A percentile compares a stretch with the other conserved stretches of the same genome.
phyloP scores from a whole-genome alignment of 2,113 vertebrate genomes.

The Tetrax tetrax region DNA sequence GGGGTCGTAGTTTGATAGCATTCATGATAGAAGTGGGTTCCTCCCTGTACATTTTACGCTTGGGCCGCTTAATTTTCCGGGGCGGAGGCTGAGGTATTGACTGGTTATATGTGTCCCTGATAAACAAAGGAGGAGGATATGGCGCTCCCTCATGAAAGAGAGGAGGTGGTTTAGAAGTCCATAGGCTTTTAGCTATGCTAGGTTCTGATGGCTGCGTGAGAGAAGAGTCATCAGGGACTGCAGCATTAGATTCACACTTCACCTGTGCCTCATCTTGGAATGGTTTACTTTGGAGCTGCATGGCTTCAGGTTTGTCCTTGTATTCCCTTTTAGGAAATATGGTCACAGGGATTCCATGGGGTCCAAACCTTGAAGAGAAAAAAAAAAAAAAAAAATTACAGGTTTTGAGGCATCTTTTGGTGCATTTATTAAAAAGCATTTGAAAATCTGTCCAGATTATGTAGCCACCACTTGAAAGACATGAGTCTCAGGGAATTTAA shows the following conservation, averaged over 20 bases:
- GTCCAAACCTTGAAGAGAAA: conserved; percentile 88
- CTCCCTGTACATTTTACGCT: conserved; percentile 94
- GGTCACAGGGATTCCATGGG: conserved; percentile 96
- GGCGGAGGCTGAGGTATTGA: conserved; percentile 97
- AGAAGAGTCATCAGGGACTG: conserved; percentile 66
- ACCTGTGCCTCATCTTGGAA: conserved; percentile 80
- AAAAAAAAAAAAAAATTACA: conserved; percentile 10
- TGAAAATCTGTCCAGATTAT: background rate
- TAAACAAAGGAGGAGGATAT: conserved; percentile 96
- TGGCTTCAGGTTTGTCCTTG: conserved; percentile 84
- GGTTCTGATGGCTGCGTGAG: conserved; percentile 69
- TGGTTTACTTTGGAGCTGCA: conserved; percentile 83
- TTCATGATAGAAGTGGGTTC: conserved; percentile 98
- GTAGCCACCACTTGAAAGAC: background rate
- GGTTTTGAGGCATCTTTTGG: background rate
- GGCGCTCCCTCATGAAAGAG: conserved; percentile 95
- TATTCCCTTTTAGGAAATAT: conserved; percentile 91
- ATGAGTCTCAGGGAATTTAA: background rate
- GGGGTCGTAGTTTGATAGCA: conserved; percentile 94
- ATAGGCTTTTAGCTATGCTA: conserved; percentile 78
- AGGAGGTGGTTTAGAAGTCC: conserved; percentile 91
- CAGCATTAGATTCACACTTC: conserved; percentile 72
- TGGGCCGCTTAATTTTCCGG: conserved; percentile 95
- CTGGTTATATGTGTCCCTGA: conserved; percentile 99
- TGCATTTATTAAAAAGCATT: background rate